phyloP scores from a whole-genome alignment of 2,113 vertebrate species.

The Globicephala melas region DNA sequence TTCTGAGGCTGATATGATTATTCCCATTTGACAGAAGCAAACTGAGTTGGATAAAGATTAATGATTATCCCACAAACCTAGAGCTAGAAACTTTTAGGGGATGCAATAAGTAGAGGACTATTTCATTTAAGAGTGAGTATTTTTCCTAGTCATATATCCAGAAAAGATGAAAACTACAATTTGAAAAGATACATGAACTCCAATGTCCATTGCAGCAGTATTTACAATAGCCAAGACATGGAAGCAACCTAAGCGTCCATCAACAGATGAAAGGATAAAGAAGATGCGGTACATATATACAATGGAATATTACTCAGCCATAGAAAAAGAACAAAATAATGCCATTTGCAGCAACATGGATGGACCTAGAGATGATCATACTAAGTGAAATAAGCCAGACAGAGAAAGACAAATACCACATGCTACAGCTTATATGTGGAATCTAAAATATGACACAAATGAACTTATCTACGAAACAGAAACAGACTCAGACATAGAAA shows the following conservation, averaged over 20 bases:
- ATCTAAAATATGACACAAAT: too few species aligned
- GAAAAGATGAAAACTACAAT: neutral
- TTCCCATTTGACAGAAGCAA: neutral
- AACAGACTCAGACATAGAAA: too few species aligned
- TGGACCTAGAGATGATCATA: neutral
- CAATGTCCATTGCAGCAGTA: accelerated
- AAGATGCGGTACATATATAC: neutral
- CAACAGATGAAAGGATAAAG: neutral
- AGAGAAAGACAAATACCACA: neutral
- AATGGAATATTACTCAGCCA: neutral
- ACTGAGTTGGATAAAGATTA: neutral
- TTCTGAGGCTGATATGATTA: neutral
- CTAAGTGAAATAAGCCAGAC: neutral
- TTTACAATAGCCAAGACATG: accelerated
- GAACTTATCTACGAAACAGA: too few species aligned
- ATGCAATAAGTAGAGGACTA: neutral
- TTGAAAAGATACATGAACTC: neutral
- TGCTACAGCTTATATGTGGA: accelerated
- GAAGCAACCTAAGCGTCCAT: neutral
- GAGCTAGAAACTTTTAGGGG: neutral
- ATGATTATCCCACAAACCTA: neutral
- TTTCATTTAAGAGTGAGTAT: neutral
- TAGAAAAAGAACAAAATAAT: neutral
- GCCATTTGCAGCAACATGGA: neutral
- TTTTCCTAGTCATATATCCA: neutral